A percentile compares a stretch with the other conserved stretches of the same genome.
These are phyloP conservation scores for Steinernema carpocapsae DNA, from an alignment of 2,888 invertebrate genomes.

Conservation along the genomic window DNA sequence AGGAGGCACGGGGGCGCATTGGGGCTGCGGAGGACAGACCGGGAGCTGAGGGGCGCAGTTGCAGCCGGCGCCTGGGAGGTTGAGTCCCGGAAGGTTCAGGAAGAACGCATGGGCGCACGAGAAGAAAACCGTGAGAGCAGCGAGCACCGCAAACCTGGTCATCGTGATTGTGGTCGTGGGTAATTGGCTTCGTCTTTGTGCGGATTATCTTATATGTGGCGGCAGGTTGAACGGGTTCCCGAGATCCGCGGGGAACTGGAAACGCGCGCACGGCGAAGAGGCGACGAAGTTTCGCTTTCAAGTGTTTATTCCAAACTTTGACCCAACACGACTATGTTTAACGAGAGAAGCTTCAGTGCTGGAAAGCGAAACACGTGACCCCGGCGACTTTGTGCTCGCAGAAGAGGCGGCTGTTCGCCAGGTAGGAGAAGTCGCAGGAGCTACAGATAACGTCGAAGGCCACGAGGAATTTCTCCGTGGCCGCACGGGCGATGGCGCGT, in stretches of 20 bases:
- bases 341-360: constrained; percentile 19
- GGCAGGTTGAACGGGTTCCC: constrained; percentile 14
- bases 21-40: background rate
- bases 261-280: constrained; percentile 5
- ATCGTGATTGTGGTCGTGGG: constrained; percentile 23
- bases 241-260: constrained; percentile 23
- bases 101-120: background rate
- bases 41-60: constrained; percentile 11
- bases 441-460: constrained; percentile 59
- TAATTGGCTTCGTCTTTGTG: constrained; percentile 21
- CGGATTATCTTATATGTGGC: background rate
- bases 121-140: background rate
- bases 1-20: constrained; percentile 2
- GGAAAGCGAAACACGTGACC: constrained; percentile 19
- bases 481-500: background rate
- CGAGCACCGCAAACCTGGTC: constrained; percentile 14
- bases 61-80: no score
- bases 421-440: constrained; percentile 57
- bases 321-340: no score
- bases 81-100: constrained; percentile 5
- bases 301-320: constrained; percentile 9
- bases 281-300: background rate
- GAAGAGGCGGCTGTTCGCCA: constrained; percentile 51
- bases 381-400: background rate
- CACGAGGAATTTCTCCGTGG: background rate